Evolutionary conservation across 2,113 vertebrate genomes (phyloP).

Genomic region (Mola mola): DNA sequence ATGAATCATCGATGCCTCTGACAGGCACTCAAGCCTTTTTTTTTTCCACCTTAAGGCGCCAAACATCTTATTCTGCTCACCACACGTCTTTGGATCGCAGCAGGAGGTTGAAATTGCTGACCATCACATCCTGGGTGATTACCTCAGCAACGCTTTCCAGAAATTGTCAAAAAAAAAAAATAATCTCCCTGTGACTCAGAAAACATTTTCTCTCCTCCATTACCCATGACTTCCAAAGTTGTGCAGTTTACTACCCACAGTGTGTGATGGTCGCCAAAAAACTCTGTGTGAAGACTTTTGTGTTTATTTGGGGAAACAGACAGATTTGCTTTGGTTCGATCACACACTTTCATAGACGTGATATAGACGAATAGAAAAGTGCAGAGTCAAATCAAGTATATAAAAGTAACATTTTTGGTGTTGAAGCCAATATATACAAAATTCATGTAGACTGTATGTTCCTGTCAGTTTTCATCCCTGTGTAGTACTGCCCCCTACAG

Average conservation of each 20-base stretch:
- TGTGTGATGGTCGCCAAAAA: constrained; percentile 16
- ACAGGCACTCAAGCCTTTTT: constrained; percentile 17
- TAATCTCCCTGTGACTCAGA: constrained; percentile 46
- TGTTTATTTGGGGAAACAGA: constrained; percentile 12
- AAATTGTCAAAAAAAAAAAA: constrained; percentile 64
- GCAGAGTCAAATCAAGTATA: background rate
- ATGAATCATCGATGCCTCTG: constrained; percentile 44
- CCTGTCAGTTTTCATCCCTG: background rate
- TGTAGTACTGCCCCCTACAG: constrained; percentile 69
- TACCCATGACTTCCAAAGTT: constrained; percentile 50
- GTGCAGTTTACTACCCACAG: constrained; percentile 44
- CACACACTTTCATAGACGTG: background rate
- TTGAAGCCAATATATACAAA: too few species aligned
- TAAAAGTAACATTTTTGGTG: constrained; percentile 1
- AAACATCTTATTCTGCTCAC: constrained; percentile 42
- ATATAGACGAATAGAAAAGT: background rate
- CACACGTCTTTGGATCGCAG: constrained; percentile 56
- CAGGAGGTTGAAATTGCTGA: constrained; percentile 62
- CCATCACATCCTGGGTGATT: constrained; percentile 61
- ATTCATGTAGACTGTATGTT: constrained; percentile 8
- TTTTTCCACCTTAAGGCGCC: constrained; percentile 27
- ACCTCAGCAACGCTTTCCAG: constrained; percentile 55
- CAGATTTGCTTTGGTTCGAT: constrained; percentile 17
- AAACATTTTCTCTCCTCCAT: constrained; percentile 60
- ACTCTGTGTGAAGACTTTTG: constrained; percentile 6